Evolutionary conservation across 2,797 vertebrate genomes (phyloP), one percentile per base, ranked within the genome.

Genomic region (Phrynocephalus forsythii): DNA sequence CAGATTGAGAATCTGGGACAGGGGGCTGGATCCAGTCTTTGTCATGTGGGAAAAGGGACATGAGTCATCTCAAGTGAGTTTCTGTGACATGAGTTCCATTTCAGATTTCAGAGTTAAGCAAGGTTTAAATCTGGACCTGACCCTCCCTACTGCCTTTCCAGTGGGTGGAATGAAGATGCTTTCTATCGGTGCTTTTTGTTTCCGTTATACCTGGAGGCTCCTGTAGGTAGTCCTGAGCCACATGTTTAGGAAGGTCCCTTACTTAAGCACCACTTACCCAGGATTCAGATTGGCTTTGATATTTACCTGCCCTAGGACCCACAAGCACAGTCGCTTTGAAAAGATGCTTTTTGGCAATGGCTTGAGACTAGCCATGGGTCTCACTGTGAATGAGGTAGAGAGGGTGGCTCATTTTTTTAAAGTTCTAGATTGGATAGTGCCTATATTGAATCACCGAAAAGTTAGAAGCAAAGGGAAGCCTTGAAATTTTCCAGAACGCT

Each of bases 151-250:
- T 67, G 11, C 22, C 20, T 28, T 60, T 22, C 26, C 75, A 90
- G 93, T 92, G 82, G 10, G 24, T 9, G 90, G 91, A 90, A 83
- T 79, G 44, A 85, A 72, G 0, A 84, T 33, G 89, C 28, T 66
- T 88, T 0, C 13, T 0, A 0, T 78, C 76, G 52, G n/a, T 63
- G 33, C 18, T 66, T 44, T 44, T 66, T 30, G 28, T 79, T 79
- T 75, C 3, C 24, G 1, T 85, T 30, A 28, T 52, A 44, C 11
- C 26, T 67, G 26, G 38, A 3, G 44, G 13, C 6, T 81, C 63
- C 18, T 85, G 8, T 38, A 44, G 24, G 24, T 24, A 56, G 24
- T 15, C 84, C 69, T 75, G 33, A 83, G 44, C n/a, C 33, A 38
- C n/a, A 33, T 50, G 66, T 69, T 33, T 4, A 33, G 44, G 83